Evolutionary conservation across 2,797 vertebrate genomes (phyloP), one percentile per base, ranked within the genome.

Genomic region (Todus mexicanus): DNA sequence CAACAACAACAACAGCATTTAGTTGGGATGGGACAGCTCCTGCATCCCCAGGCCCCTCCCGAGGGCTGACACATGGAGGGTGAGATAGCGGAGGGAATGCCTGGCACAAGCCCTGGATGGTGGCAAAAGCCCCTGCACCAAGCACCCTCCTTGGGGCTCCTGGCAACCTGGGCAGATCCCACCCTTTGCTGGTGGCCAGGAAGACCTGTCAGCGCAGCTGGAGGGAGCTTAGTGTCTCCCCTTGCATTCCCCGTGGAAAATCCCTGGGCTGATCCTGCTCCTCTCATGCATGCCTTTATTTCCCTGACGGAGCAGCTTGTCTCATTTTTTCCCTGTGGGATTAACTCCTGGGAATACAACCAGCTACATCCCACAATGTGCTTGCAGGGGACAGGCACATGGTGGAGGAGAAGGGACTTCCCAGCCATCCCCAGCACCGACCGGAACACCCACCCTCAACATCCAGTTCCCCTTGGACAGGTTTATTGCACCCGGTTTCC

Each of bases 1-100:
- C 90, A 90, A 95, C 84, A 93, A 94, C 64, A 93, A 92, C 0
- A 29, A 90, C 59, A 93, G 22, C 15, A 18, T 94, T 96, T 93
- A 90, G 84, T 87, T 23, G 29, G 75, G 63, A 42, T 19, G 35
- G 78, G 43, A 45, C 6, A 5, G 63, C 18, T 33, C 16, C 27
- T 0, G 0, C 5, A 2, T 81, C 15, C 53, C 57, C 22, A 6
- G 57, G 27, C 22, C 42, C 50, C 83, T 84, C 50, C 45, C 10
- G 6, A 53, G 65, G 91, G 56, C 78, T 2, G 2, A 50, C 1
- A 8, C 26, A 3, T 29, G 56, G 79, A 60, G 27, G 13, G 11
- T 31, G 31, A 92, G 45, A n/a, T n/a, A n/a, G 11, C 2, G 1
- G 19, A 56, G 35, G 20, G 12, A 63, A 90, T 31, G 27, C 31